These are phyloP conservation scores for Grammomys surdaster DNA, from an alignment of 2,113 vertebrate species.

Conservation along the genomic window DNA sequence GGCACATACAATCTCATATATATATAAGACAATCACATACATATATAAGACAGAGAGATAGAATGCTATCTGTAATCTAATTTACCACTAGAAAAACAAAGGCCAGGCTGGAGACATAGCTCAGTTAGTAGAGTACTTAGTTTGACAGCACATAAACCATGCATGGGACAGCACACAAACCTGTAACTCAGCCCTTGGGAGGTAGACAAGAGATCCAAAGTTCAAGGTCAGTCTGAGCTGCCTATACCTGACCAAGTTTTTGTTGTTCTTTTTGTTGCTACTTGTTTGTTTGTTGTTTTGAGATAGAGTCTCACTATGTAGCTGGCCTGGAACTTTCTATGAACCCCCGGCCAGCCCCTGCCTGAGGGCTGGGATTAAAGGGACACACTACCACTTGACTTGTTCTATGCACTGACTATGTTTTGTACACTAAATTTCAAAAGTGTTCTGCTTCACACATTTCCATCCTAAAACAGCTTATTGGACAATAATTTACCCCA, in stretches of 20 bases:
- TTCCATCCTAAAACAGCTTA: constrained; percentile 22
- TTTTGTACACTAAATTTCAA: constrained; percentile 44
- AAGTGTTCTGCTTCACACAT: constrained; percentile 42
- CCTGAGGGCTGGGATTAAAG: neutral
- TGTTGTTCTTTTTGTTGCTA: neutral
- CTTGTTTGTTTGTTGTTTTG: neutral
- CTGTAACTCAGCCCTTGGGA: neutral
- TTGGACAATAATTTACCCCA: neutral
- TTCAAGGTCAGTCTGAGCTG: neutral
- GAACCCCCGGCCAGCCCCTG: neutral
- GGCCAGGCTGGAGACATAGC: neutral
- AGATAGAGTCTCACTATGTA: neutral
- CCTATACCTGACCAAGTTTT: neutral
- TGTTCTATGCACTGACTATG: neutral
- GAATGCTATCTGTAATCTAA: constrained; percentile 28
- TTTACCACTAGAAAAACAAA: constrained; percentile 50
- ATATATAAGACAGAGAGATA: too few relatives aligned
- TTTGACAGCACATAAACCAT: neutral
- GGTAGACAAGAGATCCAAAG: neutral
- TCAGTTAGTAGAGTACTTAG: neutral
- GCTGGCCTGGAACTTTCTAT: neutral
- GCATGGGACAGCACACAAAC: neutral
- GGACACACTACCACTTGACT: too few relatives aligned
- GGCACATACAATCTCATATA: neutral
- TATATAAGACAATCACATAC: too few relatives aligned